Base-by-base conservation (phyloP, 2,888 invertebrate species). In the Blastobasis adustella region DNA sequence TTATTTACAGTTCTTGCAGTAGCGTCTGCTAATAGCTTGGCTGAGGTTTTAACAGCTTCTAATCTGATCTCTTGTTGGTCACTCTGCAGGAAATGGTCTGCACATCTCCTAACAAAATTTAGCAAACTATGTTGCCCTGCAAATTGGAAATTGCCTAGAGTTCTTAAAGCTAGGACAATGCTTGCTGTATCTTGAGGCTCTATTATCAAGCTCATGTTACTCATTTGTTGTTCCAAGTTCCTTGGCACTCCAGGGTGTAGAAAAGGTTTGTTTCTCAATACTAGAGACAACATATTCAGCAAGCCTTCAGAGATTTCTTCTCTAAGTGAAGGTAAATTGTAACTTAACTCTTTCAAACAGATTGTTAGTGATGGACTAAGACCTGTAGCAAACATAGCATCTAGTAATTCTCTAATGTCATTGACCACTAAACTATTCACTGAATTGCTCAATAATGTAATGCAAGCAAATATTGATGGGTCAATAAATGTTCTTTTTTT, bases 21-120 rank as follows among this genome's bases (percentile, higher is more conserved):
- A 1, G 97, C 94, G 55, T 98, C 93, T 55, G 96, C 92, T 36
- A 99, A 86, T 10, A 99, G 89, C 51, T 96, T 93, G 10, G 97
- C 96, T 67, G 98, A 96, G 0, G 98, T 98, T 72, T 95, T 93
- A 0, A 99, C 99, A 9, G 99, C 96, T 83, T 99, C 98, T 58
- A 98, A 82, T 37, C 89, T 76, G 7, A 99, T 94, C 75, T 98
- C 97, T 61, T 95, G 95, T 66, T 96, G 94, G 57, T 98, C 98
- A 69, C 96, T 96, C 10, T 93, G 93, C 46, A 99, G 86, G 72
- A 96, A 98, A 75, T 95, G 93, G 68, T 98, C 97, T 0, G 98
- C 96, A 77, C 98, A 98, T 54, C 97, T 92, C 58, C 95, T 92
- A 0, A 98, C 96, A 87, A 98, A 98, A 59, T 96, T 96, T 43